phyloP scores from a whole-genome alignment of 2,888 invertebrate genomes.

The Monopis laevigella region DNA sequence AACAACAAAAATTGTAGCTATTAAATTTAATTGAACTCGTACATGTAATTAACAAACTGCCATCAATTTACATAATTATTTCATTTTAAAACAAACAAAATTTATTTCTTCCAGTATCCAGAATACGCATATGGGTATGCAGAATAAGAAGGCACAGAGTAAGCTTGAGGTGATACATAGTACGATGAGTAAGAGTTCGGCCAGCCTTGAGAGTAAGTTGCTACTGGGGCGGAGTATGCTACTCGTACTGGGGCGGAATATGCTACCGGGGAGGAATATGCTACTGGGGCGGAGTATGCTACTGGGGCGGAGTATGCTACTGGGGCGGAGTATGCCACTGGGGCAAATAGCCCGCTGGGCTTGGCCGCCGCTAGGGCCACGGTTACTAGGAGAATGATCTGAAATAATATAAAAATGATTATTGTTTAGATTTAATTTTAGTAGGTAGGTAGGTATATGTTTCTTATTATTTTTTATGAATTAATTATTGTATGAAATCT shows the following conservation, averaged over 20 bases:
- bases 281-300: conserved; percentile 20
- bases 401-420: conserved; percentile 18
- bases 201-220: no score
- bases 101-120: not conserved
- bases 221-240: not conserved
- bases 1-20: no score
- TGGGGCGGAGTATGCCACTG: conserved; percentile 11
- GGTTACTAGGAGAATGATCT: conserved; percentile 31
- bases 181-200: no score
- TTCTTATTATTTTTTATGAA: no score
- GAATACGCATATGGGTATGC: conserved; percentile 6
- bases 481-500: no score
- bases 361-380: conserved; percentile 42
- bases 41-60: not conserved
- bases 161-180: not conserved
- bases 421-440: not conserved
- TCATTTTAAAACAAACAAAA: not conserved
- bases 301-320: conserved; percentile 18
- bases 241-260: conserved; percentile 16
- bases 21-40: no score
- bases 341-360: conserved; percentile 22
- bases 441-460: no score
- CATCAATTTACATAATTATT: not conserved
- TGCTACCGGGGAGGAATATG: conserved; percentile 14
- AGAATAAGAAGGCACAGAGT: no score